A percentile compares a stretch with the other conserved stretches of the same genome.
Conservation (phyloP, 2,113 vertebrate species). For the Zosterops pallidus region DNA sequence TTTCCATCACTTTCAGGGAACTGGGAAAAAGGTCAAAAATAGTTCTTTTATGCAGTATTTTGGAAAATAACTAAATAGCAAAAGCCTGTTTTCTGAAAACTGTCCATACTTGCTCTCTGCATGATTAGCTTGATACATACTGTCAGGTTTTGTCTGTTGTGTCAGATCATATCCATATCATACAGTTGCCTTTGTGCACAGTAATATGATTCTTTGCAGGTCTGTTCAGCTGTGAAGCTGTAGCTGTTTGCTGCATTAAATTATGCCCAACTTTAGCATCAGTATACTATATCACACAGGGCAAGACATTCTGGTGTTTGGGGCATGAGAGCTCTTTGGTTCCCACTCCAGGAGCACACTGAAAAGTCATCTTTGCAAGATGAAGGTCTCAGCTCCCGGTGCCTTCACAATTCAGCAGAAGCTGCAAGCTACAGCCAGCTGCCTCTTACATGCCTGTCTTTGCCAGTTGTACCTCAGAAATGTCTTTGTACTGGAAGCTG, state of each 20-base stretch:
- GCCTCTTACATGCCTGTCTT: background rate
- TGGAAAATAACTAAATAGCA: background rate
- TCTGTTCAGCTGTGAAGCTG: conserved; percentile 18
- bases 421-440: background rate
- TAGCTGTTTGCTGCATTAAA: background rate
- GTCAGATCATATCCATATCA: conserved; percentile 44
- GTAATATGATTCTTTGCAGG: background rate
- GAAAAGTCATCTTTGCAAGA: background rate
- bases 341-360: background rate
- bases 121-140: conserved; percentile 31
- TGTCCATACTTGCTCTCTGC: background rate
- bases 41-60: background rate
- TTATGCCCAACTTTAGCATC: background rate
- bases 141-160: conserved; percentile 53
- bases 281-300: background rate
- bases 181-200: background rate
- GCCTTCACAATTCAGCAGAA: background rate
- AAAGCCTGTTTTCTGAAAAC: background rate
- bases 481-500: background rate
- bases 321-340: background rate
- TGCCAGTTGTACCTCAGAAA: background rate
- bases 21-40: background rate
- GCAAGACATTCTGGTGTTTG: background rate
- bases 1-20: background rate
- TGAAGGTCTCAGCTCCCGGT: background rate